Evolutionary conservation across 2,113 vertebrate genomes (phyloP), one percentile per base, ranked within the genome.

Genomic region (Sander vitreus): DNA sequence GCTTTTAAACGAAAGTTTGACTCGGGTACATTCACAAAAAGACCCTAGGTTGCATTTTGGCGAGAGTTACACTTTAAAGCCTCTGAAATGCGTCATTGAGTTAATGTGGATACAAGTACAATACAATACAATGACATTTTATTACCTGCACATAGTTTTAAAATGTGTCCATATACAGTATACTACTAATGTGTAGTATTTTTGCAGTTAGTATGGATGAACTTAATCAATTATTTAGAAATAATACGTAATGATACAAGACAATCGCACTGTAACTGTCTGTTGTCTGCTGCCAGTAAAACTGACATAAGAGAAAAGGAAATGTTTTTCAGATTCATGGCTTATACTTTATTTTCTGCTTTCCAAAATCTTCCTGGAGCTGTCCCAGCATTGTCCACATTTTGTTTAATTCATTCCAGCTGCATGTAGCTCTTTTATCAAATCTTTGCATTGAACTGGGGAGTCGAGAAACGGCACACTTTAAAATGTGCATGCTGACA

Each of bases 301-400:
- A 47, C 27, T 39, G 15, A 39, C 18, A 27, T 3, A 39, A 36
- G 6, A 23, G 7, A 78, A 53, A 78, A 30, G 1, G 0, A 48
- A 51, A 73, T 69, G 30, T 43, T 43, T 78, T 75, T 72, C 19
- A 62, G 80, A 80, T 71, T 83, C 36, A 86, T 73, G 57, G 63
- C 55, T 58, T 84, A 25, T 74, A 63, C 50, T 70, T 71, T 43
- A 74, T 59, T 47, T 19, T 81, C 19, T 68, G 51, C 7, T 73
- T 69, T 80, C 72, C 57, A 57, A 74, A 79, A 21, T 71, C 48
- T 68, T 43, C 3, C 78, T 85, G 83, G 81, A 84, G 25, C 68
- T 27, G 13, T 64, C 62, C 74, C 72, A 71, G 51, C 39, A 53
- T 57, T 83, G 59, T 80, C 69, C 65, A 73, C 48, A 55, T 53